Conservation (phyloP, 2,888 invertebrate species). For the Lathronympha strigana region DNA sequence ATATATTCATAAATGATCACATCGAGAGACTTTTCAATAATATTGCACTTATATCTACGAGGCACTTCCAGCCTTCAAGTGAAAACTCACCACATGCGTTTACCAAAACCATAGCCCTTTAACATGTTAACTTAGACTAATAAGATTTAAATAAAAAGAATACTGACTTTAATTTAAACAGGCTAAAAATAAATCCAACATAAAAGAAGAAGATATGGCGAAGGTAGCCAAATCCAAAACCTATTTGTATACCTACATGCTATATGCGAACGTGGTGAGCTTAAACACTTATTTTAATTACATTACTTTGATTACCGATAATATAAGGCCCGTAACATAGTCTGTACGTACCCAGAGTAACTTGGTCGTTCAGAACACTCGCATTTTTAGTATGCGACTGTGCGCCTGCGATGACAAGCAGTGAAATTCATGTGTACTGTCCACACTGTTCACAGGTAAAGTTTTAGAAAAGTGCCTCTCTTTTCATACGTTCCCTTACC, state of each 20-base stretch:
- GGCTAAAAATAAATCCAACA: constrained; percentile 1
- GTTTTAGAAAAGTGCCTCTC: too few relatives aligned
- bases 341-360: neutral
- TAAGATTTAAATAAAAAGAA: constrained; percentile 45
- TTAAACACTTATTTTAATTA: constrained; percentile 63
- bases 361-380: neutral
- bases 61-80: constrained; percentile 66
- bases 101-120: constrained; percentile 71
- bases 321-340: constrained; percentile 50
- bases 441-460: too few relatives aligned
- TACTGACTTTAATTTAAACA: constrained; percentile 30
- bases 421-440: too few relatives aligned
- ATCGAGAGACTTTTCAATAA: constrained; percentile 66
- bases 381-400: neutral
- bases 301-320: constrained; percentile 46
- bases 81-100: constrained; percentile 82
- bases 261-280: constrained; percentile 78
- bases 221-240: neutral
- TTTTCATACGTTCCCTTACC: too few relatives aligned
- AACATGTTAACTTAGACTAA: constrained; percentile 46
- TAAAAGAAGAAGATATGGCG: neutral
- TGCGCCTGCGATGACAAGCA: neutral
- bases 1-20: constrained; percentile 76
- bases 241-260: constrained; percentile 39
- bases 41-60: constrained; percentile 70